Percentiles rank a stretch among this genome's conserved stretches.
Conservation (phyloP, 2,888 invertebrate genomes). For the Papilio gigon region DNA sequence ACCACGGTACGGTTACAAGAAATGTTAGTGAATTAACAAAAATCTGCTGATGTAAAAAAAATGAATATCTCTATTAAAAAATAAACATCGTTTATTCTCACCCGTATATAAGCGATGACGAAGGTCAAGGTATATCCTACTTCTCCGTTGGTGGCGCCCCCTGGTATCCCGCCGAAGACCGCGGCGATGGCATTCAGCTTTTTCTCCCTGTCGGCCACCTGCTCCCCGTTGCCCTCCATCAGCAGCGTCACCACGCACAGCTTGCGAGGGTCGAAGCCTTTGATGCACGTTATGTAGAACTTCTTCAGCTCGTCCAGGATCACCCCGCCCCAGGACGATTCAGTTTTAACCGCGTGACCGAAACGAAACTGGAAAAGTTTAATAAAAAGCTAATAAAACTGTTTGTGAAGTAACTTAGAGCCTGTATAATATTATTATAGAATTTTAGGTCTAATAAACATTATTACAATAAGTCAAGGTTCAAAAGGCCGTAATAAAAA, state of each 20-base stretch:
- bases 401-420: too few species aligned
- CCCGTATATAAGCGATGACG: constrained; percentile 98
- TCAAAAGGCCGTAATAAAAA: too few species aligned
- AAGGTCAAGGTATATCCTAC: constrained; percentile 98
- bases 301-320: constrained; percentile 92
- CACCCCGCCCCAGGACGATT: constrained; percentile 82
- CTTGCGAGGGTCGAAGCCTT: constrained; percentile 90
- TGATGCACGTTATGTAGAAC: constrained; percentile 92
- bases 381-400: too few species aligned
- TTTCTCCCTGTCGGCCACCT: constrained; percentile 84
- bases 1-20: too few species aligned
- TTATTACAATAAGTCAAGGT: too few species aligned
- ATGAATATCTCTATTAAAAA: too few species aligned
- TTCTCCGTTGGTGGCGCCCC: constrained; percentile 96
- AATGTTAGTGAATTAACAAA: too few species aligned
- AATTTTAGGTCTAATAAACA: too few species aligned
- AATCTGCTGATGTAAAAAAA: too few species aligned
- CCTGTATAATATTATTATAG: too few species aligned
- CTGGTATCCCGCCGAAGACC: constrained; percentile 90
- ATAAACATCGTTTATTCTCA: too few species aligned
- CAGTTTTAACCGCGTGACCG: constrained; percentile 89
- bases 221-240: constrained; percentile 91
- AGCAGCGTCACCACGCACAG: constrained; percentile 96
- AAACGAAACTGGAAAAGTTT: constrained; percentile 88
- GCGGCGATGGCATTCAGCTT: constrained; percentile 91